Percentiles rank a stretch among this genome's conserved stretches.
Conservation (phyloP, 2,797 vertebrate genomes). For the Gobio occitaniae region DNA sequence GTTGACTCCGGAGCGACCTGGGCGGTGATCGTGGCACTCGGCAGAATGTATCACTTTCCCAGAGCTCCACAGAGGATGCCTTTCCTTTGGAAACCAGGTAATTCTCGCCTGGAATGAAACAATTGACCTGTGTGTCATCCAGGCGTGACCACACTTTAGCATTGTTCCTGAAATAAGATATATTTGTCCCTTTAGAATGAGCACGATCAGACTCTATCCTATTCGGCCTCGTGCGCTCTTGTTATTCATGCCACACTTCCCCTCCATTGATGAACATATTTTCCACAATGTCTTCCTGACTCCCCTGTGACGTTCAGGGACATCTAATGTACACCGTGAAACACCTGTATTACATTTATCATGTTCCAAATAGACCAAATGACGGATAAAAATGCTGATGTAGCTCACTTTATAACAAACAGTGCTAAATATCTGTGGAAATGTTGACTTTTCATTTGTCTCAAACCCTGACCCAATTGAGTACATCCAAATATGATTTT, state of each 20-base stretch:
- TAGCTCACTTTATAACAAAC: constrained; percentile 34
- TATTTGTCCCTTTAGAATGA: constrained; percentile 27
- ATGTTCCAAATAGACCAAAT: constrained; percentile 50
- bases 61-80: constrained; percentile 68
- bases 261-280: constrained; percentile 46
- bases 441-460: not conserved
- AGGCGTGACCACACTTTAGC: constrained; percentile 56
- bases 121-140: constrained; percentile 71
- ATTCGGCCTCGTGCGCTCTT: not conserved
- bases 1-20: constrained; percentile 71
- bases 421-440: constrained; percentile 22
- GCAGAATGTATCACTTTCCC: constrained; percentile 70
- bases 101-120: constrained; percentile 71
- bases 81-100: constrained; percentile 75
- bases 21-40: constrained; percentile 71
- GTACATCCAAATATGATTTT: constrained; percentile 31
- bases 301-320: constrained; percentile 61
- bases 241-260: constrained; percentile 51
- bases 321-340: constrained; percentile 63
- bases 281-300: constrained; percentile 63
- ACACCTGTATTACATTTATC: constrained; percentile 63
- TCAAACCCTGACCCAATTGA: not conserved
- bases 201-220: not conserved
- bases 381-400: constrained; percentile 53
- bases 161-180: constrained; percentile 52